A percentile compares a stretch with the other conserved stretches of the same genome.
Evolutionary conservation across 1,140 invertebrate species (phyloP).

Genomic region (Sarcophaga bullata): DNA sequence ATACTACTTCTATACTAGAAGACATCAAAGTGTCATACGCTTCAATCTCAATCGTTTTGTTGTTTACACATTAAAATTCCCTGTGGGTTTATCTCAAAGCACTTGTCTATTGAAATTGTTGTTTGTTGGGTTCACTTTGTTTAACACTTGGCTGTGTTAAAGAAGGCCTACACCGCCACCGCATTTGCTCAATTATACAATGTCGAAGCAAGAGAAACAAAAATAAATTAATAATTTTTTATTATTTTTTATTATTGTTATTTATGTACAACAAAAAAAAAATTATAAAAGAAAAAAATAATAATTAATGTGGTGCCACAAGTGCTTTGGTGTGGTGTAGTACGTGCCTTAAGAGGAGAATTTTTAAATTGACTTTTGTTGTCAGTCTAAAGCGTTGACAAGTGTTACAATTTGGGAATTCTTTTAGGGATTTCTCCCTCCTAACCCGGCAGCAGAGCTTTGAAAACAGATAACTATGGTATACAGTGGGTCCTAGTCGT

Average conservation of each 20-base stretch:
- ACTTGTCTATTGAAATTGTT: slow-evolving; percentile 8
- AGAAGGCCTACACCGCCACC: background rate
- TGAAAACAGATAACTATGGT: too few species aligned
- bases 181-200: background rate
- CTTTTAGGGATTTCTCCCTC: too few species aligned
- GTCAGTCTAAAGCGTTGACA: too few species aligned
- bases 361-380: background rate
- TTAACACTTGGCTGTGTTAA: background rate
- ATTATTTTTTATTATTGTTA: too few species aligned
- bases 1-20: background rate
- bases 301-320: slow-evolving; percentile 7
- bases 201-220: background rate
- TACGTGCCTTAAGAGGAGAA: background rate
- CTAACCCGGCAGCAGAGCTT: too few species aligned
- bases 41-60: background rate
- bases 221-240: background rate
- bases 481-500: too few species aligned
- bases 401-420: too few species aligned
- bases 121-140: background rate
- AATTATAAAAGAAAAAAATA: background rate
- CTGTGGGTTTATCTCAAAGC: slow-evolving; percentile 7
- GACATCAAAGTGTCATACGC: slow-evolving; percentile 7
- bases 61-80: slow-evolving; percentile 12
- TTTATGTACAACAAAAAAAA: background rate
- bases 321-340: background rate